Evolutionary conservation across 2,888 invertebrate genomes (phyloP).

Genomic region (Anorthoa munda): DNA sequence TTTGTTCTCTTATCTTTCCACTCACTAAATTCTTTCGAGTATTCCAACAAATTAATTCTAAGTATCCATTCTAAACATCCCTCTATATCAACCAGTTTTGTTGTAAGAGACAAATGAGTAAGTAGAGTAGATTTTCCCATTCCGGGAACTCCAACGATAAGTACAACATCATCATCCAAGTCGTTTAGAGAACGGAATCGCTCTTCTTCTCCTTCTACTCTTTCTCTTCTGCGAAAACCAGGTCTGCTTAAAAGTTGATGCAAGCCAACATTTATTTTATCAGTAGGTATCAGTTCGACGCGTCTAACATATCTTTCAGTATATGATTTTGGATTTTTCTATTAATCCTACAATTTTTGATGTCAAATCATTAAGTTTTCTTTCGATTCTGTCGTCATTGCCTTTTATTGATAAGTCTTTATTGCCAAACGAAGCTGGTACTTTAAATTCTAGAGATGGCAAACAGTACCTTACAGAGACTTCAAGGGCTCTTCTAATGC

Average conservation of each 20-base stretch:
- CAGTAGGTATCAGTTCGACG: no score
- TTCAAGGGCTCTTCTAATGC: constrained; percentile 23
- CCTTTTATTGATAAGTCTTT: no score
- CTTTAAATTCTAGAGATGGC: constrained; percentile 17
- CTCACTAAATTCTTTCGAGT: constrained; percentile 31
- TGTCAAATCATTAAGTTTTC: constrained; percentile 25
- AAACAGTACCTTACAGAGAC: constrained; percentile 19
- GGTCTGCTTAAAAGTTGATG: no score
- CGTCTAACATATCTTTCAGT: not conserved
- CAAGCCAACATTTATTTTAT: no score
- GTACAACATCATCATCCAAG: constrained; percentile 9
- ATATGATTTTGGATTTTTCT: constrained; percentile 19
- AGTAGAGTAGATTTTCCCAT: constrained; percentile 63
- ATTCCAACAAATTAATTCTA: constrained; percentile 49
- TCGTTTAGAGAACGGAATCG: constrained; percentile 20
- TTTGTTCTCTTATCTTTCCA: constrained; percentile 18
- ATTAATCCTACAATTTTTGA: constrained; percentile 11
- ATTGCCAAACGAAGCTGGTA: constrained; percentile 27
- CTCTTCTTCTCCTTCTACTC: no score
- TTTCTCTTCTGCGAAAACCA: no score
- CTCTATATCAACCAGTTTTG: constrained; percentile 6
- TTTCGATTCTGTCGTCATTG: constrained; percentile 12
- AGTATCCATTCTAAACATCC: constrained; percentile 43
- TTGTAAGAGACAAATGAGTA: constrained; percentile 46
- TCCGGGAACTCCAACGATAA: constrained; percentile 51